Conservation (phyloP, 2,888 invertebrate genomes). For the Caenorhabditis parvicauda region DNA sequence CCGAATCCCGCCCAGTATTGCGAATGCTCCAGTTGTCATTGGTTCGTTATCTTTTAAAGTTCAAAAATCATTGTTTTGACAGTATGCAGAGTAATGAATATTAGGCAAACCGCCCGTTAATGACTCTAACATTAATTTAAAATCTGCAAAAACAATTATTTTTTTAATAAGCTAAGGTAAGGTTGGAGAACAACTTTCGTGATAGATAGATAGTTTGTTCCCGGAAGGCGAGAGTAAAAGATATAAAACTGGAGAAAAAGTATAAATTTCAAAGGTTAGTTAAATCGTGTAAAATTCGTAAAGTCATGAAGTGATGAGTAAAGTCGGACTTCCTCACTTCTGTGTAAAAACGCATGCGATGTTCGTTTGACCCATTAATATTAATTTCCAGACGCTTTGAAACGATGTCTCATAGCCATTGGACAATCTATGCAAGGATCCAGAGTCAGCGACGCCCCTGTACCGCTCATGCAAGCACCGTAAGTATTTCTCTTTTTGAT, state of each 20-base stretch:
- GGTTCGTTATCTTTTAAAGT: constrained; percentile 23
- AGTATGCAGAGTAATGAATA: too few species aligned
- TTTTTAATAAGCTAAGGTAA: neutral
- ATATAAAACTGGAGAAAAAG: too few species aligned
- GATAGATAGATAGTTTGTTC: neutral
- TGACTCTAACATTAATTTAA: neutral
- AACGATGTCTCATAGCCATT: constrained; percentile 88
- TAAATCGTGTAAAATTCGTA: too few species aligned
- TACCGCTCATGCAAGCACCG: constrained; percentile 6
- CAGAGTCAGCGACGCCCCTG: constrained; percentile 17
- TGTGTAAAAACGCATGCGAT: too few species aligned
- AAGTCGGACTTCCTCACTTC: too few species aligned
- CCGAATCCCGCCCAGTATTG: constrained; percentile 67
- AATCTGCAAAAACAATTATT: neutral
- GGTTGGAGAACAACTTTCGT: neutral
- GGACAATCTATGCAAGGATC: constrained; percentile 70
- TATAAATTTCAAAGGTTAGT: too few species aligned
- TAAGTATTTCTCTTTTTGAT: too few species aligned
- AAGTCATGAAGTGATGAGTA: too few species aligned
- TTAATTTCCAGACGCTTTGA: constrained; percentile 73
- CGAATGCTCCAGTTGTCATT: constrained; percentile 59
- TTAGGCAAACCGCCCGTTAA: too few species aligned
- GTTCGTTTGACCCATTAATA: neutral
- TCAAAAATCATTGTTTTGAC: neutral
- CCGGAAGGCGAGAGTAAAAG: too few species aligned